Base-by-base conservation (phyloP, 2,888 invertebrate genomes). In the Philereme transversata region DNA sequence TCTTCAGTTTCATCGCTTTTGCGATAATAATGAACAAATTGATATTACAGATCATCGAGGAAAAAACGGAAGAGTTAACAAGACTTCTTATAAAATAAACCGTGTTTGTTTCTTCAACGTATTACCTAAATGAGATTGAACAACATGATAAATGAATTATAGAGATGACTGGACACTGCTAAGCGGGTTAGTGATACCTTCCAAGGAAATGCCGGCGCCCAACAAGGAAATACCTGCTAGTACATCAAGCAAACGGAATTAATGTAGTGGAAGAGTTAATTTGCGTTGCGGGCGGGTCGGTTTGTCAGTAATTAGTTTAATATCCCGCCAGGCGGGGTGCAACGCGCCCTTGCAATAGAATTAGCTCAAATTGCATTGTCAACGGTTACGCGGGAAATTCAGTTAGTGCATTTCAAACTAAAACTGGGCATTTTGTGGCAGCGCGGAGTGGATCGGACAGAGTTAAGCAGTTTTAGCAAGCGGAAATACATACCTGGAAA, bases 291-390 rank as follows among this genome's bases (percentile, higher is more conserved):
- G 79, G 68, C 78, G 74, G 78, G 78, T 78, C 81, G 82, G 85
- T 84, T 87, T 86, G 86, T 83, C 82, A 74, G 79, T 88, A 90
- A 90, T 90, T 84, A 85, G 87, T 85, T 90, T 90, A 89, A 83
- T 84, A 83, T 82, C 79, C 63, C 51, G 59, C 61, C 62, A 60
- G 57, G 65, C 69, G 64, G 57, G 74, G 72, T 59, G 64, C 55
- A 45, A 67, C 63, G 63, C 70, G 67, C 64, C 68, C 68, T 68
- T 68, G 72, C 79, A 76, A 88, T 84, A 75, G 78, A 88, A 89
- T 90, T 88, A 89, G 81, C 86, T 81, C 75, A 87, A 90, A 90
- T 88, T 89, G 87, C 87, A 89, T 90, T 89, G 85, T 84, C 83
- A 79, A 78, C 80, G 63, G 66, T 68, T 62, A 67, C 65, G 65